These are phyloP conservation scores for Trematomus loennbergii DNA, from an alignment of 2,113 vertebrate species.

Conservation along the genomic window DNA sequence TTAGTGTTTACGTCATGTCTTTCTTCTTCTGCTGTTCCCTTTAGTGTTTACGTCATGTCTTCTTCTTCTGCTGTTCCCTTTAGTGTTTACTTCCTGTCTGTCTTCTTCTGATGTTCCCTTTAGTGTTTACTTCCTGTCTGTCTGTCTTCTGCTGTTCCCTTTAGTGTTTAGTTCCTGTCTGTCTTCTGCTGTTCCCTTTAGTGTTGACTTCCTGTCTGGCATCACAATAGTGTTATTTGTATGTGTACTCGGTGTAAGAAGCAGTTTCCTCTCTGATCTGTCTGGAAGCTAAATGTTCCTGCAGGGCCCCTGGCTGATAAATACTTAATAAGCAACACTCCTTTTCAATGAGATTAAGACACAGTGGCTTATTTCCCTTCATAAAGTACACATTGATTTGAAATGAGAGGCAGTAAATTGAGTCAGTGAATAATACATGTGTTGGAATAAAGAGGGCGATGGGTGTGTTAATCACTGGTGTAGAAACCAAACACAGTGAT, in stretches of 20 bases:
- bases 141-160: too few relatives aligned
- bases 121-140: neutral
- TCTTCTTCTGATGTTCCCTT: too few relatives aligned
- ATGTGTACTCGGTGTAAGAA: constrained; percentile 22
- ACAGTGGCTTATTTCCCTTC: constrained; percentile 74
- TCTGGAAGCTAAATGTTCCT: constrained; percentile 49
- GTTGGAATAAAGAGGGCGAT: constrained; percentile 63
- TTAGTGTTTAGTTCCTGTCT: too few relatives aligned
- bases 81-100: too few relatives aligned
- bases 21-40: too few relatives aligned
- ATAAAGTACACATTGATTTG: constrained; percentile 79
- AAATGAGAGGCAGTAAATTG: constrained; percentile 77
- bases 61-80: too few relatives aligned
- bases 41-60: neutral
- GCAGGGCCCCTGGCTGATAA: constrained; percentile 67
- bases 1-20: too few relatives aligned
- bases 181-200: too few relatives aligned
- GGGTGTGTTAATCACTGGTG: constrained; percentile 60
- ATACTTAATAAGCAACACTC: constrained; percentile 78
- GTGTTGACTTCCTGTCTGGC: constrained; percentile 6
- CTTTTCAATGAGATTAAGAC: constrained; percentile 81
- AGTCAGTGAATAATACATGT: constrained; percentile 74
- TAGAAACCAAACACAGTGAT: constrained; percentile 47
- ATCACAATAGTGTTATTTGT: constrained; percentile 53
- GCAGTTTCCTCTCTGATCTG: constrained; percentile 28